phyloP scores from a whole-genome alignment of 2,888 invertebrate species.

The Thumatha senex region DNA sequence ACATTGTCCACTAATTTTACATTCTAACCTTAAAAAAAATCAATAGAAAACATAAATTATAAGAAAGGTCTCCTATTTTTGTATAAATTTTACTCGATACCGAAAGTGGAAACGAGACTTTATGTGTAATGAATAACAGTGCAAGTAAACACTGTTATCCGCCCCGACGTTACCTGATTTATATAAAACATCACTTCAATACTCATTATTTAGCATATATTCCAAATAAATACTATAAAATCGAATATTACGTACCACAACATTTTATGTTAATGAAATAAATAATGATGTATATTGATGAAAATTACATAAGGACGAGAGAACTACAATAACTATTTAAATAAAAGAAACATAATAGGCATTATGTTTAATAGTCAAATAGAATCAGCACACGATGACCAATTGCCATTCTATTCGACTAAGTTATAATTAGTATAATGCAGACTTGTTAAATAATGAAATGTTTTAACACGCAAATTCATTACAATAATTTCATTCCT shows the following conservation, averaged over 20 bases:
- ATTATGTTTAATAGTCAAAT: conserved; percentile 20
- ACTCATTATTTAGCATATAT: conserved; percentile 25
- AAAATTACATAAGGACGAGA: conserved; percentile 28
- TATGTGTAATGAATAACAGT: not conserved
- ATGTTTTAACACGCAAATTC: too few relatives aligned
- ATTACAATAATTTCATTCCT: too few relatives aligned
- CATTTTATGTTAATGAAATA: conserved; percentile 33
- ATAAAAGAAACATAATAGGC: conserved; percentile 41
- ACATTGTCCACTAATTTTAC: too few relatives aligned
- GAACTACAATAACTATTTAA: conserved; percentile 47
- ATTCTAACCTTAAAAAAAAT: too few relatives aligned
- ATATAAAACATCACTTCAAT: not conserved
- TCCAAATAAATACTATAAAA: conserved; percentile 24
- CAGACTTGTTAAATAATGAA: conserved; percentile 16
- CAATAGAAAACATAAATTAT: too few relatives aligned
- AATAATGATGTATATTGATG: conserved; percentile 26
- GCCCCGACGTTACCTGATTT: not conserved
- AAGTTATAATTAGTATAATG: too few relatives aligned
- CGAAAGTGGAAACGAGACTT: too few relatives aligned
- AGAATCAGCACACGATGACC: too few relatives aligned
- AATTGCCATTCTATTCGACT: too few relatives aligned
- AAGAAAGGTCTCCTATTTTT: too few relatives aligned
- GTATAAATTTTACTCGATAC: too few relatives aligned
- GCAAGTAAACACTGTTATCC: not conserved
- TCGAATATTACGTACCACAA: conserved; percentile 10